Evolutionary conservation across 2,888 invertebrate species (phyloP).

Genomic region (Sepioteuthis lessoniana): DNA sequence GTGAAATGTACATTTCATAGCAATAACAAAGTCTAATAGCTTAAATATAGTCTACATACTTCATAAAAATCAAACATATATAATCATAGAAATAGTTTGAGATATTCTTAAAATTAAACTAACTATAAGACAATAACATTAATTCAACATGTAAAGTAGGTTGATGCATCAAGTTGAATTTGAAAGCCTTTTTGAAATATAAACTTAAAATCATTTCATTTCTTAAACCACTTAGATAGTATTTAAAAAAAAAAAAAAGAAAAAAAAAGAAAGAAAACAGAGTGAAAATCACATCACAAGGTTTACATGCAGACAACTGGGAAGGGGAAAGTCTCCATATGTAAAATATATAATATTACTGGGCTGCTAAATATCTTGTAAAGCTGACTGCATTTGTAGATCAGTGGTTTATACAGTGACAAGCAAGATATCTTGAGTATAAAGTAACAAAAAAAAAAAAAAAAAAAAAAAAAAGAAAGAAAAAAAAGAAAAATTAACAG

Average conservation of each 20-base stretch:
- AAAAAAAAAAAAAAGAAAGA: neutral
- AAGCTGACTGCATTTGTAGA: neutral
- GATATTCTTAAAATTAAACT: no score
- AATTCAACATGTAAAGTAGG: neutral
- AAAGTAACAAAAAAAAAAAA: neutral
- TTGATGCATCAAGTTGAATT: neutral
- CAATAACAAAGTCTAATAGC: no score
- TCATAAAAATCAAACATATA: no score
- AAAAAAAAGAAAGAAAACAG: neutral
- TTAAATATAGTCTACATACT: no score
- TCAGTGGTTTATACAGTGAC: neutral
- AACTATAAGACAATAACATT: no score
- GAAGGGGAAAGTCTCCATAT: neutral
- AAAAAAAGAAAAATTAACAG: no score
- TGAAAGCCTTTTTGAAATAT: neutral
- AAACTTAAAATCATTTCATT: neutral
- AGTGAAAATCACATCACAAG: neutral
- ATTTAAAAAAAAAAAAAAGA: neutral
- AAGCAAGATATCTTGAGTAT: neutral
- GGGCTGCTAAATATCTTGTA: neutral
- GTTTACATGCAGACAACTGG: conserved; percentile 25
- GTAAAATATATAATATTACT: neutral
- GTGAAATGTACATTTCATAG: no score
- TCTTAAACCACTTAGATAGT: neutral
- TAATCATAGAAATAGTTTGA: no score